A percentile compares a stretch with the other conserved stretches of the same genome.
phyloP scores from a whole-genome alignment of 2,797 vertebrate species.

The Eleutherodactylus coqui region DNA sequence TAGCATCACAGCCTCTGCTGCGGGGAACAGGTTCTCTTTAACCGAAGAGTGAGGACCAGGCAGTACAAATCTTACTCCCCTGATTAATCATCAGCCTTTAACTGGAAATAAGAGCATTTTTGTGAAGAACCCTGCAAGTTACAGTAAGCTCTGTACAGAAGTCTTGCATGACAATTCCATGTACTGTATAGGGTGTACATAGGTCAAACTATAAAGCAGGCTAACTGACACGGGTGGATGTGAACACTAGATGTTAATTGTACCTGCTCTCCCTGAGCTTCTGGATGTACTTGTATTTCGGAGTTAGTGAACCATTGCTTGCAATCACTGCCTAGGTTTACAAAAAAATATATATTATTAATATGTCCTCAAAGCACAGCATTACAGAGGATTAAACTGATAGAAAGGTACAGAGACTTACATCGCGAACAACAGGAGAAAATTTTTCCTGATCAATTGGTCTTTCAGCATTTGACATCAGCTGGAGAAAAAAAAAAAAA shows the following conservation, averaged over 20 bases:
- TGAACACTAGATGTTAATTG: background rate
- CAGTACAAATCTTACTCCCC: too few species aligned
- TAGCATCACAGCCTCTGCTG: too few species aligned
- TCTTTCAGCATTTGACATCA: slow-evolving; percentile 87
- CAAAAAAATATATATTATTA: slow-evolving; percentile 38
- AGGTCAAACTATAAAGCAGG: background rate
- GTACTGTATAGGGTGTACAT: background rate
- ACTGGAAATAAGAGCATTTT: too few species aligned
- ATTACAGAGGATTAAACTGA: background rate
- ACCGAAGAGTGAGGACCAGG: too few species aligned
- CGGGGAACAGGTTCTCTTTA: too few species aligned
- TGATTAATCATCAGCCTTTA: too few species aligned
- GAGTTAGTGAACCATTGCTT: slow-evolving; percentile 89
- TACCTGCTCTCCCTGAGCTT: slow-evolving; percentile 91
- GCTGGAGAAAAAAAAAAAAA: slow-evolving; percentile 69
- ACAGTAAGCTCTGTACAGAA: background rate
- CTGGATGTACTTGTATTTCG: slow-evolving; percentile 96
- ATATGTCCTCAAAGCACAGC: background rate
- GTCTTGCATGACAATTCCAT: background rate
- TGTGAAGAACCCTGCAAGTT: too few species aligned
- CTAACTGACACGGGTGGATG: background rate
- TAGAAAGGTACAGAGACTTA: slow-evolving; percentile 75
- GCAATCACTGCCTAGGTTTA: slow-evolving; percentile 91
- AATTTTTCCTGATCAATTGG: slow-evolving; percentile 88
- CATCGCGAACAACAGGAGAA: slow-evolving; percentile 89